Evolutionary conservation across 2,113 vertebrate species (phyloP), one percentile per base, ranked within the genome.

Genomic region (Pomatostomus ruficeps): DNA sequence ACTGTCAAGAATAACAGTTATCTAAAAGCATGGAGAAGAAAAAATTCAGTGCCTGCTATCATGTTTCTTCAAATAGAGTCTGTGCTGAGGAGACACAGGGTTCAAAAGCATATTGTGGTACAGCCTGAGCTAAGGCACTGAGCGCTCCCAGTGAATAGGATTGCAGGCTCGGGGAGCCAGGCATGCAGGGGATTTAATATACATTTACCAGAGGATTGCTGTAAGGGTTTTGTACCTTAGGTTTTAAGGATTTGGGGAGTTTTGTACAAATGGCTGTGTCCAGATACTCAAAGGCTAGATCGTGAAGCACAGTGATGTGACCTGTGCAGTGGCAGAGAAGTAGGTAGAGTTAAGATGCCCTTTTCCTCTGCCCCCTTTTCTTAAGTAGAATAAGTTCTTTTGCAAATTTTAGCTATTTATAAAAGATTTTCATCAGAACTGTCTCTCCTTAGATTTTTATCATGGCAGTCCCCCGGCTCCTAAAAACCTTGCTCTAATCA

Each of bases 351-450:
- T 91, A 79, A 73, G n/a, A 70, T 68, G 49, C 9, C 22, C 40
- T 72, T 93, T 90, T 73, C 15, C 12, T 85, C 78, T 95, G 96
- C 33, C 78, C 94, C 94, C 63, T 58, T 94, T 96, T 91, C 54
- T 85, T 52, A 94, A 95, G 33, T 76, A 83, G 90, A 88, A 43
- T 91, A 43, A 84, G 31, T 63, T 81, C 33, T 71, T 76, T 61
- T 85, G 33, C 38, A 80, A 52, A 80, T 54, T 85, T 62, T 73
- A 83, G 67, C 95, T 97, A 94, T 97, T 95, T 96, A 92, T 94
- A 90, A 85, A 74, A 80, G 63, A 77, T 74, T 91, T 73, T 95
- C 61, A 92, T 91, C 84, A 92, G 84, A 59, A 59, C 55, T 96
- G 8, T 66, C 67, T 93, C 67, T 91, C 76, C 68, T 85, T 91